Evolutionary conservation across 2,888 invertebrate species (phyloP), one percentile per base, ranked within the genome.

Genomic region (Andrena dorsata): DNA sequence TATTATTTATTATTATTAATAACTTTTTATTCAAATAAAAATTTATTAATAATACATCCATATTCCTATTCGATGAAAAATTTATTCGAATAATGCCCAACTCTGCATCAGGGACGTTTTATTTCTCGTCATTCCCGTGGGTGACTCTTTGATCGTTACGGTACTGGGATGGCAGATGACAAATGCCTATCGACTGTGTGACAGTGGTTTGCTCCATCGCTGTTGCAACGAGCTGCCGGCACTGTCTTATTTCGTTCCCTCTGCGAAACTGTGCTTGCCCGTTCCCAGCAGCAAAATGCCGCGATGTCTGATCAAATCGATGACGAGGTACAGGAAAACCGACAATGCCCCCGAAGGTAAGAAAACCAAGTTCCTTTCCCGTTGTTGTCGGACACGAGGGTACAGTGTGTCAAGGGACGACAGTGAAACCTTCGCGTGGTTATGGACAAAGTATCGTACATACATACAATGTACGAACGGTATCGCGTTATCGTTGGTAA

Each of bases 261-360:
- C 49, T 35, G 13, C 20, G 51, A 2, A 80, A 63, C 58, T 58
- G 60, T 51, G 63, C 23, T 53, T 23, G 35, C 16, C 47, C 26
- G n/a, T 77, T 10, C 20, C 32, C 41, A 13, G 4, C 7, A 28
- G 32, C 64, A 85, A 41, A 49, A 93, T 93, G 93, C 93, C 93
- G 8, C 92, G 91, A 13, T 93, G 93, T 76, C 80, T 93, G 64
- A 90, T 93, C 68, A 93, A 92, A 78, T 92, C 92, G 23, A 92
- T 92, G 90, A 86, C 88, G 53, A 89, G 91, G 41, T 92, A 91
- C 78, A 90, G 85, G 16, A 88, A 76, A 75, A 83, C 83, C 4
- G 68, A 81, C 30, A 49, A 69, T 60, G 73, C 72, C 23, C 68
- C 74, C 32, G 89, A 87, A 90, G 91, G 92, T 92, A 89, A 76